Base-by-base conservation (phyloP, 1,140 invertebrate genomes). In the Drosophila ohnishii region DNA sequence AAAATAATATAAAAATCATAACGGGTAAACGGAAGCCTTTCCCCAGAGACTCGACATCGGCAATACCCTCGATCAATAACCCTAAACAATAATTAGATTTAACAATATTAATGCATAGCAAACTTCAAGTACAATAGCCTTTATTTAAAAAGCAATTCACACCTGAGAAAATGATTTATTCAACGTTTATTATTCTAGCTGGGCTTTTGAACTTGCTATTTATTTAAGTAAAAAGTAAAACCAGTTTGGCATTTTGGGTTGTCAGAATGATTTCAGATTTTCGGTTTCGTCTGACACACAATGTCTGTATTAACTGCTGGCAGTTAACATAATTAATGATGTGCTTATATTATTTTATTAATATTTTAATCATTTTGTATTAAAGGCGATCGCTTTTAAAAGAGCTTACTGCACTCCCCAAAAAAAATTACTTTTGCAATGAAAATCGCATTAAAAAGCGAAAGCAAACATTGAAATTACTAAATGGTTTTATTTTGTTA, bases 1-100 rank as follows among this genome's bases (percentile, higher is more conserved):
- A 39, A 64, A 78, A 71, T 67, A 57, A 45, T 60, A 72, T 48
- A 50, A 64, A 63, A 77, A 56, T 53, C 22, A 71, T 42, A 44
- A 59, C 40, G 11, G 5, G 8, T 14, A 11, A 6, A 28, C 35
- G 22, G 22, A 1, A 16, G 0, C 0, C 1, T 16, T 5, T 22
- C 0, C 16, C n/a, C 6, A 10, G 16, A 4, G 8, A 13, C 0
- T 9, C 16, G 16, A 57, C 57, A 19, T 14, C 10, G 6, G 14
- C 0, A 34, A 69, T 70, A 70, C 64, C 14, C 25, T 7, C 3
- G 8, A 6, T 10, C 9, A 11, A 13, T 32, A 14, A 9, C 25
- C 14, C 10, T 22, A 9, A 19, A 22, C 5, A n/a, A 19, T 16
- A 16, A 2, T 13, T 7, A 13, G 32, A 32, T 32, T 11, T 16